These are phyloP conservation scores for Chionomys nivalis DNA, from an alignment of 2,113 vertebrate genomes.

Conservation along the genomic window DNA sequence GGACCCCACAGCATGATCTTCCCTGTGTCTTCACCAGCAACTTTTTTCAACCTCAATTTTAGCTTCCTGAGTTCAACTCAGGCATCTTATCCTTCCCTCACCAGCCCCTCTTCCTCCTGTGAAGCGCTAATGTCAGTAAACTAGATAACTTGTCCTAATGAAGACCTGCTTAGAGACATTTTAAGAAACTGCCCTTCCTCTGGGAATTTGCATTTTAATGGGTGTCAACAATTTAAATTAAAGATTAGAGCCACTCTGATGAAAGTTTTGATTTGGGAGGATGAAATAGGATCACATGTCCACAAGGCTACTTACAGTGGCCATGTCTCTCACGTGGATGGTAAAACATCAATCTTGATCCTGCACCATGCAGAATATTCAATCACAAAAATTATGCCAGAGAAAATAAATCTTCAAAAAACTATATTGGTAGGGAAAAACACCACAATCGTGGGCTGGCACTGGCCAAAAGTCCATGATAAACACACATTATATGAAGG, in stretches of 20 bases:
- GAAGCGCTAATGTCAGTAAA: slow-evolving; percentile 51
- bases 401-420: slow-evolving; percentile 27
- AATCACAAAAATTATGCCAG: background rate
- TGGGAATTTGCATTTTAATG: slow-evolving; percentile 56
- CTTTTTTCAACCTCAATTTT: background rate
- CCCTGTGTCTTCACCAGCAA: background rate
- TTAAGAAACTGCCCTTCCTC: slow-evolving; percentile 37
- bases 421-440: background rate
- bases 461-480: background rate
- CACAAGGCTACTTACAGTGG: background rate
- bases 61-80: background rate
- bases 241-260: slow-evolving; percentile 25
- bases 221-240: slow-evolving; percentile 44
- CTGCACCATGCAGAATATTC: background rate
- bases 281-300: background rate
- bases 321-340: slow-evolving; percentile 47
- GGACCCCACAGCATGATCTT: background rate
- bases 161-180: slow-evolving; percentile 16
- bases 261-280: slow-evolving; percentile 47
- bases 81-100: background rate
- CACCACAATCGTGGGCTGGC: background rate
- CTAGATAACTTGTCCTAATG: slow-evolving; percentile 18
- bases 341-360: background rate
- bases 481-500: background rate
- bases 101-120: background rate